Evolutionary conservation across 1,140 invertebrate genomes (phyloP), one percentile per base, ranked within the genome.

Genomic region (Lanistes nyassanus): DNA sequence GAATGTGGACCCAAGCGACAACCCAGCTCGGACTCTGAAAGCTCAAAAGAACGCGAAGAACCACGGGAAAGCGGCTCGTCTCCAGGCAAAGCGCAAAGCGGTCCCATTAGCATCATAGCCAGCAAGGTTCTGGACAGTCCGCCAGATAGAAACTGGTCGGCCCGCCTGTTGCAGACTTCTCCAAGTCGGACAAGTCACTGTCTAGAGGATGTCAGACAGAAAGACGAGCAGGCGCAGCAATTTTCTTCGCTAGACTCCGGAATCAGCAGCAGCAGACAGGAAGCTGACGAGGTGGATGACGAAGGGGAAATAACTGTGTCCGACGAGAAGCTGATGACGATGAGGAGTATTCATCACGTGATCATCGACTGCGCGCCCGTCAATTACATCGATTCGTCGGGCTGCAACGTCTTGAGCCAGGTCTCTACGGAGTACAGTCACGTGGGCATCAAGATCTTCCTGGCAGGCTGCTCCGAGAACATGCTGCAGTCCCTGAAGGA

Each of bases 351-450:
- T 60, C 87, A 86, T 74, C 86, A 88, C 65, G 76, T 90, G 9
- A 83, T 89, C 64, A 77, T 89, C 65, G 89, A 90, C 78, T 90
- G 87, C 76, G 85, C 84, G 0, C 79, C 85, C n/a, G 81, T 90
- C 37, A 86, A 88, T 39, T 90, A 89, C 76, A 74, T 90, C 53
- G 89, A 90, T 76, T 80, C 85, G n/a, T 89, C 88, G 47, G 89
- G 89, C 7, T 82, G 84, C n/a, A 87, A 87, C 76, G 85, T 87
- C 0, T 77, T 90, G 36, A 79, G 79, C 39, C 86, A 88, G 66
- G 84, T 88, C 70, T 82, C 65, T 39, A 79, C 79, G 4, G 85
- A 86, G 67, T 85, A 84, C 58, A 80, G 76, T 11, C 84, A 85
- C 68, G 85, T 85, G 0, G 83, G 85, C 65, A 83, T 86, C 39